Base-by-base conservation (phyloP, 2,888 invertebrate species). In the Mycalesis mineus region DNA sequence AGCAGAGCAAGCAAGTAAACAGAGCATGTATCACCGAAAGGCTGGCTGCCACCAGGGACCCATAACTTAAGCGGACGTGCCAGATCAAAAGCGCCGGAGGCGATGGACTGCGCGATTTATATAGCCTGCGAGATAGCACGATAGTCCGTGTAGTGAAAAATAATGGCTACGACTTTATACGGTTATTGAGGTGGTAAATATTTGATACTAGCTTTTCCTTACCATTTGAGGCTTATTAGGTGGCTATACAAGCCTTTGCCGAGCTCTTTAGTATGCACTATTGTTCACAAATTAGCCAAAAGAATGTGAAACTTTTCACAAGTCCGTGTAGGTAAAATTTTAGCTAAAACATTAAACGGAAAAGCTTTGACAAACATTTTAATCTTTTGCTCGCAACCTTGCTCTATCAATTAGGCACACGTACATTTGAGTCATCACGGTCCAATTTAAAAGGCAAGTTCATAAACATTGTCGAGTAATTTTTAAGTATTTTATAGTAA, bases 1-100 rank as follows among this genome's bases (percentile, higher is more conserved):
- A 36, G 50, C 58, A 39, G 45, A 41, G 56, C 60, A 57, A 65
- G 68, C 64, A 65, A 60, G 65, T 59, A 65, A 62, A 62, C 63
- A 62, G 64, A 55, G 63, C 68, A 69, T 66, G 67, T 67, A 70
- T 71, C 68, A 68, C 57, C 56, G 53, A 58, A 58, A 55, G 69
- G 67, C 66, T 62, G 68, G 65, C 68, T 67, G 71, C 66, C 88
- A 72, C 85, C 68, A 69, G 87, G 87, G 87, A 80, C 75, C 73
- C 78, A 86, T 88, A 88, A 87, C 75, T 87, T 86, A 82, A 79
- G 78, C 79, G 79, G 68, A 71, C 67, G 73, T 73, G 71, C 70
- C 77, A 77, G 81, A 84, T 84, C 84, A 82, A 82, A 78, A 75
- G 78, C 76, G 77, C 84, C 75, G 71, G 69, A 74, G 83, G 80